Evolutionary conservation across 2,888 invertebrate species (phyloP).

Genomic region (Cyaniris semiargus): DNA sequence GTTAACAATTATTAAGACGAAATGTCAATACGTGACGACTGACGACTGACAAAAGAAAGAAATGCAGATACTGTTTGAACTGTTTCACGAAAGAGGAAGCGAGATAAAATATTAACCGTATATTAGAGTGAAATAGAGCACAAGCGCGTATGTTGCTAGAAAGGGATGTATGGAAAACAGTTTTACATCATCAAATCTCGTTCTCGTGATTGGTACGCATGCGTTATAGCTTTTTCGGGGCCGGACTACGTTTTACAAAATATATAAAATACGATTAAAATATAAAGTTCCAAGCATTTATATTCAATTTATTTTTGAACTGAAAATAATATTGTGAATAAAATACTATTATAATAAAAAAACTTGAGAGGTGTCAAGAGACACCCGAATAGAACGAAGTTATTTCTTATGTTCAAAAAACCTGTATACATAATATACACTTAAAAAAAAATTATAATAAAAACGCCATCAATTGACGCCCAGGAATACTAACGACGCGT

Average conservation of each 20-base stretch:
- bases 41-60: constrained; percentile 52
- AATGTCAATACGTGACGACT: constrained; percentile 48
- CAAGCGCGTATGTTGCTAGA: constrained; percentile 44
- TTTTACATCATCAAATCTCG: constrained; percentile 56
- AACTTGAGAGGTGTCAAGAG: too few species aligned
- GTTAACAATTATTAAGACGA: constrained; percentile 10
- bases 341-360: too few species aligned
- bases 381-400: too few species aligned
- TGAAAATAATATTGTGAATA: too few species aligned
- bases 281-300: too few species aligned
- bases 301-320: too few species aligned
- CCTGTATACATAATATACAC: too few species aligned
- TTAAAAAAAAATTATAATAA: too few species aligned
- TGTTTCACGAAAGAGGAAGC: constrained; percentile 34
- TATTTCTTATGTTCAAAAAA: too few species aligned
- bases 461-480: too few species aligned
- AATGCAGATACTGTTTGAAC: constrained; percentile 43
- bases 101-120: constrained; percentile 51
- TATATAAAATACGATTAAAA: background rate
- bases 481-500: too few species aligned
- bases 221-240: constrained; percentile 67
- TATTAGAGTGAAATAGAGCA: constrained; percentile 57
- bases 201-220: constrained; percentile 71
- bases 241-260: constrained; percentile 35
- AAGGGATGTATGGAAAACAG: constrained; percentile 59